Conservation (phyloP, 2,888 invertebrate genomes). For the Rotaria macrura region DNA sequence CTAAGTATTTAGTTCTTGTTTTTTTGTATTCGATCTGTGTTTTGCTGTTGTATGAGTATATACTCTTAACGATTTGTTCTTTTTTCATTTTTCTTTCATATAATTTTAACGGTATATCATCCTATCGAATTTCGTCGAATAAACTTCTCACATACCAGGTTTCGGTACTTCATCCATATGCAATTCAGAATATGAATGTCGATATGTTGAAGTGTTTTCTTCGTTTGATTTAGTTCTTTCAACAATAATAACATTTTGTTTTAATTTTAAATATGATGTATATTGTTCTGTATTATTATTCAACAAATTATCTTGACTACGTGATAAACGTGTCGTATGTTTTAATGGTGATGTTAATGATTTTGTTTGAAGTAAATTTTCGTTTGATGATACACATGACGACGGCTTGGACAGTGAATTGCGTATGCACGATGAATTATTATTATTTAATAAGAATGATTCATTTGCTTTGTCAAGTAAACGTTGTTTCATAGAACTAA, state of each 20-base stretch:
- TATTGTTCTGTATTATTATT: neutral
- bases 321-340: neutral
- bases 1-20: too few species aligned
- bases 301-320: neutral
- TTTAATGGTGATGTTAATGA: neutral
- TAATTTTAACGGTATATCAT: too few species aligned
- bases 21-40: too few species aligned
- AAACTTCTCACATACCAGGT: neutral
- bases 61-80: too few species aligned
- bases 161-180: conserved; percentile 6
- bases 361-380: neutral
- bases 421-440: neutral
- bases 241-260: conserved; percentile 4
- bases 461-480: neutral
- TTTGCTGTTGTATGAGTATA: too few species aligned
- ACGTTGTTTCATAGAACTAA: conserved; percentile 11
- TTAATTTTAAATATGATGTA: neutral
- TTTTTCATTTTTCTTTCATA: too few species aligned
- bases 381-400: neutral
- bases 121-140: too few species aligned
- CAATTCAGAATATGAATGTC: conserved; percentile 14
- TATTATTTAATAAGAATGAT: neutral
- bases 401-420: neutral
- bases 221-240: neutral
- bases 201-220: neutral